Evolutionary conservation across 2,113 vertebrate genomes (phyloP).

Genomic region (Chaetodon trifascialis): DNA sequence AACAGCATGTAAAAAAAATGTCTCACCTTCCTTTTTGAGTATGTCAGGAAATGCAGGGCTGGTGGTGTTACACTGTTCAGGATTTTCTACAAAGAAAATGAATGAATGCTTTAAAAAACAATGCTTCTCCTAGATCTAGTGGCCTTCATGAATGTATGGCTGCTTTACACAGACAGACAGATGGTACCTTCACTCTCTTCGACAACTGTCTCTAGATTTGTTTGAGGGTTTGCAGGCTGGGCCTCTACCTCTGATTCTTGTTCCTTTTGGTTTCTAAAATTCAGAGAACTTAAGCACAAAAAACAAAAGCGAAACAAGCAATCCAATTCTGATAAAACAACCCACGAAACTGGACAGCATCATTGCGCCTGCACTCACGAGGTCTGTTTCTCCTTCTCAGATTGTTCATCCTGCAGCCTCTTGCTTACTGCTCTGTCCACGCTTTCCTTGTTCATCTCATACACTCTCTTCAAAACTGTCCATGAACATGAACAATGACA

Average conservation of each 20-base stretch:
- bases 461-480: conserved; percentile 76
- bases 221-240: conserved; percentile 55
- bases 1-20: background rate
- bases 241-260: conserved; percentile 63
- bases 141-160: background rate
- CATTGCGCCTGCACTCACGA: conserved; percentile 58
- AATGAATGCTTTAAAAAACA: background rate
- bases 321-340: background rate
- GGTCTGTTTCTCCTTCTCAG: conserved; percentile 51
- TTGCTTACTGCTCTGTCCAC: conserved; percentile 81
- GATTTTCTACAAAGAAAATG: conserved; percentile 35
- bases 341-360: background rate
- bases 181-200: conserved; percentile 75
- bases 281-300: conserved; percentile 36
- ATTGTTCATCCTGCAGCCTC: conserved; percentile 76
- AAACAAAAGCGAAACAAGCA: conserved; percentile 18
- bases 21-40: conserved; percentile 46
- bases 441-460: conserved; percentile 79
- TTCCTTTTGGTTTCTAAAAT: conserved; percentile 78
- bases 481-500: conserved; percentile 2
- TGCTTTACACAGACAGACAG: background rate
- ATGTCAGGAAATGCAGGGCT: background rate
- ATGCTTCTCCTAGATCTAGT: background rate
- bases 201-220: conserved; percentile 50
- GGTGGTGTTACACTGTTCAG: background rate